These are phyloP conservation scores for Muntiacus muntjak DNA, from an alignment of 2,113 vertebrate species.

Conservation along the genomic window DNA sequence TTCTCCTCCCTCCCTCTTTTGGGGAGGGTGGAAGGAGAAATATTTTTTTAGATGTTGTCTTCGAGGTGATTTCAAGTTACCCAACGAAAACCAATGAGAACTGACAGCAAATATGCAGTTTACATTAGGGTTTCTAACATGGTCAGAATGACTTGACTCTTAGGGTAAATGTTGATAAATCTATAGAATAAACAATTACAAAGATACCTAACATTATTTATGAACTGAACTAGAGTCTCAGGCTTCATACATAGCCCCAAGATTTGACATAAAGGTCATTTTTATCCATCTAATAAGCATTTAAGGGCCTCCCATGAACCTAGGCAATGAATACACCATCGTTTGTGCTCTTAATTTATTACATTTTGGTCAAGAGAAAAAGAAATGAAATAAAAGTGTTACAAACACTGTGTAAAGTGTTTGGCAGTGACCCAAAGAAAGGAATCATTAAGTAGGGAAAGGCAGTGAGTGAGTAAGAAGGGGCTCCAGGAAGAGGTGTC, in stretches of 20 bases:
- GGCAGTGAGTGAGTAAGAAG: not conserved
- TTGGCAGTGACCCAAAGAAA: not conserved
- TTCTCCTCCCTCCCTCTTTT: not conserved
- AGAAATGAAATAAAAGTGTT: not conserved
- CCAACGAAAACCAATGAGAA: not conserved
- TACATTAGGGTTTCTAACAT: not conserved
- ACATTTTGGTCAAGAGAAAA: not conserved
- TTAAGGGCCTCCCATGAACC: not conserved
- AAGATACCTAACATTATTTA: not conserved
- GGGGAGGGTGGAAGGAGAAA: not conserved
- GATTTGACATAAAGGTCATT: not conserved
- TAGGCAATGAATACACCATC: not conserved
- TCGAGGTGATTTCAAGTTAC: not conserved
- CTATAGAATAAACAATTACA: not conserved
- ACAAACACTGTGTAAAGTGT: not conserved
- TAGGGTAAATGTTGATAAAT: not conserved
- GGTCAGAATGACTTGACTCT: not conserved
- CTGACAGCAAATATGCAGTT: not conserved
- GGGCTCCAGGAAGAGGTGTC: not conserved
- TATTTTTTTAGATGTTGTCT: not conserved
- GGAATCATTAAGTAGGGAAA: not conserved
- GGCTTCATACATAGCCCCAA: not conserved
- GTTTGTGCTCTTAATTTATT: not conserved
- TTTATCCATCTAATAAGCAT: not conserved
- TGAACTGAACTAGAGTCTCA: not conserved